Conservation (phyloP, 1,140 invertebrate species). For the Metopolophium dirhodum region DNA sequence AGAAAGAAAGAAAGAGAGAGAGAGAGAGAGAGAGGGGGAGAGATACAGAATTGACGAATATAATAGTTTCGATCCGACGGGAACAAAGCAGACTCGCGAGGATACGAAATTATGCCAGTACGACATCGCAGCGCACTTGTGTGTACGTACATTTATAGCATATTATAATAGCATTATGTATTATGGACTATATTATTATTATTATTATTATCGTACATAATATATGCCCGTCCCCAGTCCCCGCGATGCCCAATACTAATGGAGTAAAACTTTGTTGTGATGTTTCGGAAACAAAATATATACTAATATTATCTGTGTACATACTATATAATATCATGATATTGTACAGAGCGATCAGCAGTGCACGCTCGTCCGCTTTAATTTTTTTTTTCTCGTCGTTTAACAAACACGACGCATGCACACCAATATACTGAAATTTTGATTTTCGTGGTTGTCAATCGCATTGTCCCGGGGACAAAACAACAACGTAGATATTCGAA, state of each 20-base stretch:
- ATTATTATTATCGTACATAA: neutral
- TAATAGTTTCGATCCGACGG: slow-evolving; percentile 2
- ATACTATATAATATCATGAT: neutral
- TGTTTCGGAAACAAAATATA: neutral
- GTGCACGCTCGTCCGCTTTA: neutral
- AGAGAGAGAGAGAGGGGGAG: no score
- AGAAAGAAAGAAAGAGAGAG: no score
- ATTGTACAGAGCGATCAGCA: neutral
- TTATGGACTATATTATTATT: neutral
- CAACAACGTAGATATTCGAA: no score
- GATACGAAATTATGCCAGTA: neutral
- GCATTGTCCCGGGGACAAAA: no score
- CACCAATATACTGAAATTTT: neutral
- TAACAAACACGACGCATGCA: neutral
- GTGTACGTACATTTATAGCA: neutral
- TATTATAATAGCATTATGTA: neutral
- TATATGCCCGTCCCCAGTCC: neutral
- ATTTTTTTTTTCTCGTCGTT: neutral
- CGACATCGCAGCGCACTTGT: neutral
- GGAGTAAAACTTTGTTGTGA: neutral
- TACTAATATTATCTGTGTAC: neutral
- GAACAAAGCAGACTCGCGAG: neutral
- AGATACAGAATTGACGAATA: neutral
- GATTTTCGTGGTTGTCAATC: neutral
- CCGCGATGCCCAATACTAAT: neutral